A percentile compares a stretch with the other conserved stretches of the same genome.
Evolutionary conservation across 1,140 invertebrate genomes (phyloP).

Genomic region (Leptopilina clavipes): DNA sequence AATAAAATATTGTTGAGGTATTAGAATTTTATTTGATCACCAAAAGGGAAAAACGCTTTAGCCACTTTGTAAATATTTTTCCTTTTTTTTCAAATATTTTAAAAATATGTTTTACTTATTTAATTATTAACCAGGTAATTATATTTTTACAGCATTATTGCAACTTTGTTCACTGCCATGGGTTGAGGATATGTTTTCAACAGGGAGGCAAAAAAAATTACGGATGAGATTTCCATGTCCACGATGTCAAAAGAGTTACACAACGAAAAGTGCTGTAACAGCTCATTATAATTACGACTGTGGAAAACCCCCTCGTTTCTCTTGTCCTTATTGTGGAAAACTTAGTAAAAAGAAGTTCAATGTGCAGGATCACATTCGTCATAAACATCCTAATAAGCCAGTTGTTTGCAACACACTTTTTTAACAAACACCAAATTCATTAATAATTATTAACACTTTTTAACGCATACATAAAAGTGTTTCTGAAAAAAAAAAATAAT

Average conservation of each 20-base stretch:
- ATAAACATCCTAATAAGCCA: conserved; percentile 58
- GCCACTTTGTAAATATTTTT: no score
- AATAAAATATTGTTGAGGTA: no score
- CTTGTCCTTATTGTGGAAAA: conserved; percentile 72
- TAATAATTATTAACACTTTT: no score
- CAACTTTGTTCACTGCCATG: conserved; percentile 57
- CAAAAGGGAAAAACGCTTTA: no score
- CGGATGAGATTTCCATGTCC: conserved; percentile 72
- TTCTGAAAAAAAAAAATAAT: no score
- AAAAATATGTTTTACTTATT: neutral
- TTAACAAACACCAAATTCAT: conserved; percentile 38
- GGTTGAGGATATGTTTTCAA: conserved; percentile 55
- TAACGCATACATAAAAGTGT: no score
- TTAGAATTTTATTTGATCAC: neutral
- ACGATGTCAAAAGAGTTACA: conserved; percentile 77
- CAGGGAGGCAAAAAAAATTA: conserved; percentile 51
- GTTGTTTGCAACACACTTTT: conserved; percentile 63
- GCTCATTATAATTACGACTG: conserved; percentile 77
- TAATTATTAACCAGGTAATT: conserved; percentile 44
- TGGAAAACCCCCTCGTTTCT: conserved; percentile 72
- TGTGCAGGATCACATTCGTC: conserved; percentile 70
- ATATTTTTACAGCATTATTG: conserved; percentile 63
- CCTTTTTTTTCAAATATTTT: neutral
- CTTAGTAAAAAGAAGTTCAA: conserved; percentile 75
- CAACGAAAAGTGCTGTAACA: conserved; percentile 77